Evolutionary conservation across 1,140 invertebrate genomes (phyloP).

Genomic region (Anoplolepis gracilipes): DNA sequence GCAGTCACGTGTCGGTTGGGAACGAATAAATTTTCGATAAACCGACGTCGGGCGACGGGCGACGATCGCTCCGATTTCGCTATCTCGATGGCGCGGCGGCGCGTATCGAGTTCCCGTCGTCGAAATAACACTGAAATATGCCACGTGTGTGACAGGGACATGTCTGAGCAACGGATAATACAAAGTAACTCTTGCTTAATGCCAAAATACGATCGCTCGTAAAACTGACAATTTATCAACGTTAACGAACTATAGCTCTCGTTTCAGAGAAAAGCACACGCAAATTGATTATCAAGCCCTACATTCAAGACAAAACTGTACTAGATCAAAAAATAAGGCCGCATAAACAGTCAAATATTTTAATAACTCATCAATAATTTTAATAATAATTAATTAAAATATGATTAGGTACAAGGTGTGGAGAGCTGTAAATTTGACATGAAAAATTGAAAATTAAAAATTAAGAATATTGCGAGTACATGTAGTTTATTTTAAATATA

Average conservation of each 20-base stretch:
- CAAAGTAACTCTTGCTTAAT: conserved; percentile 64
- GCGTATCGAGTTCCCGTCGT: conserved; percentile 74
- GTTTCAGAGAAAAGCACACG: background rate
- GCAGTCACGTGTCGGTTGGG: conserved; percentile 68
- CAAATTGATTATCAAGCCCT: background rate
- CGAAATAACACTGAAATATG: conserved; percentile 75
- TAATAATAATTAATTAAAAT: background rate
- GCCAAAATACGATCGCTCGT: background rate
- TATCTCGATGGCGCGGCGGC: conserved; percentile 68
- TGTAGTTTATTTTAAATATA: no score
- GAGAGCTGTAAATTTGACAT: no score
- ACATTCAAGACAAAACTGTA: background rate
- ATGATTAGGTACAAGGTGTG: no score
- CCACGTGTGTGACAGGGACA: conserved; percentile 65
- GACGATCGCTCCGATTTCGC: conserved; percentile 72
- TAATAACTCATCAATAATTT: background rate
- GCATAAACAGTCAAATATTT: background rate
- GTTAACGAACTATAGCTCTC: background rate
- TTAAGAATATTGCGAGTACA: no score
- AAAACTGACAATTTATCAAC: background rate
- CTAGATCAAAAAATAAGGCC: background rate
- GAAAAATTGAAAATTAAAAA: no score
- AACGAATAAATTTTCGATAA: conserved; percentile 76
- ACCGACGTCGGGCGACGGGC: conserved; percentile 68
- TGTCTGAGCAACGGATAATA: conserved; percentile 62